These are phyloP conservation scores for Patagioenas fasciata DNA, from an alignment of 2,113 vertebrate species.

Conservation along the genomic window DNA sequence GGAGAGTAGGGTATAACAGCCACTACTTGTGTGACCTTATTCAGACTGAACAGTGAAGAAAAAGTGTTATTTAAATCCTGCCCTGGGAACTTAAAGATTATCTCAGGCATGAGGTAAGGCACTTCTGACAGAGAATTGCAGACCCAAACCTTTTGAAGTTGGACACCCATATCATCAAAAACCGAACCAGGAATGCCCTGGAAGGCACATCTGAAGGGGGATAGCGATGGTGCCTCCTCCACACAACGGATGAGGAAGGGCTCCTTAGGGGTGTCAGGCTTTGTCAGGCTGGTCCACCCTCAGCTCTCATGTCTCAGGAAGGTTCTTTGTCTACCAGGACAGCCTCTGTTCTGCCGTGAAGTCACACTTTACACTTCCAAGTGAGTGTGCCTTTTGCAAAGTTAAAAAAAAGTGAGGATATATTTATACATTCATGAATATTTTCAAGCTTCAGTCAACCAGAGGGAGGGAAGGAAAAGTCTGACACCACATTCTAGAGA, in stretches of 20 bases:
- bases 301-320: accelerated
- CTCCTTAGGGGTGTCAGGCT: background rate
- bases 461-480: background rate
- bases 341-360: background rate
- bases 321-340: background rate
- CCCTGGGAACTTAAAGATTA: background rate
- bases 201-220: background rate
- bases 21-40: background rate
- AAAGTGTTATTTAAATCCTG: background rate
- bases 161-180: background rate
- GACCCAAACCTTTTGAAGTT: background rate
- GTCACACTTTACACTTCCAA: background rate
- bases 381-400: background rate
- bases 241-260: background rate
- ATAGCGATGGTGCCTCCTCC: background rate
- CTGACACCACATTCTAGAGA: background rate
- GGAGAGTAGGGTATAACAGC: background rate
- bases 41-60: background rate
- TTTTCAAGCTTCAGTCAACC: background rate
- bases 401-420: background rate
- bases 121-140: background rate
- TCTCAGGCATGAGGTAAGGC: background rate
- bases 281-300: background rate
- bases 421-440: background rate
- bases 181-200: background rate